Base-by-base conservation (phyloP, 2,797 vertebrate genomes). In the Chaunax sp. region DNA sequence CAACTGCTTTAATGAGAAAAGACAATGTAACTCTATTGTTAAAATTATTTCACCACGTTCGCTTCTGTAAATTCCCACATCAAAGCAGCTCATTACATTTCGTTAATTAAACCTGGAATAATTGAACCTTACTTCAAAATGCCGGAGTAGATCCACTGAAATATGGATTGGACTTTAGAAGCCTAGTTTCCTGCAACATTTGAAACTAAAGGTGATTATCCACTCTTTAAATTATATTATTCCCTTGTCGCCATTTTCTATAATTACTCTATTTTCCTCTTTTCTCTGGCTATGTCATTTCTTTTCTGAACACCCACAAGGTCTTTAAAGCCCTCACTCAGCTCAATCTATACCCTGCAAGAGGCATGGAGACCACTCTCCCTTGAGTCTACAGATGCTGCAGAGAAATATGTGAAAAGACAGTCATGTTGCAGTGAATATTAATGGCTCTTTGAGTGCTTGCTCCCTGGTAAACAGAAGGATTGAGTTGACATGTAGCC, bases 401-500 rank as follows among this genome's bases (percentile, higher is more conserved):
- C 57, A 58, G 55, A 82, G 76, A 83, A 82, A 84, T 79, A 81
- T 86, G 75, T 82, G 72, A 88, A 88, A 87, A 82, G 76, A 75
- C 76, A 84, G 81, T 80, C 69, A 75, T 72, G 90, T 82, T 85
- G 82, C 76, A 76, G 77, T 89, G 89, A 91, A 93, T 92, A 85
- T 90, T 90, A 92, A 93, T 88, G 88, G 71, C 73, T 80, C 69
- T 84, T 86, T 75, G 80, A 90, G 85, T 87, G 88, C 82, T 77
- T 86, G 77, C 80, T 83, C 88, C 64, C 70, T 85, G 88, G 89
- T 92, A 92, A 92, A 92, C 89, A 88, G 81, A 78, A 77, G 81
- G 75, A 87, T 84, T 86, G 80, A 87, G 84, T 83, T 91, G 88
- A 91, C 90, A 90, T 87, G 85, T 89, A 89, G 90, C 90, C 92